phyloP scores from a whole-genome alignment of 2,113 vertebrate species.

The Peucedramus taeniatus region DNA sequence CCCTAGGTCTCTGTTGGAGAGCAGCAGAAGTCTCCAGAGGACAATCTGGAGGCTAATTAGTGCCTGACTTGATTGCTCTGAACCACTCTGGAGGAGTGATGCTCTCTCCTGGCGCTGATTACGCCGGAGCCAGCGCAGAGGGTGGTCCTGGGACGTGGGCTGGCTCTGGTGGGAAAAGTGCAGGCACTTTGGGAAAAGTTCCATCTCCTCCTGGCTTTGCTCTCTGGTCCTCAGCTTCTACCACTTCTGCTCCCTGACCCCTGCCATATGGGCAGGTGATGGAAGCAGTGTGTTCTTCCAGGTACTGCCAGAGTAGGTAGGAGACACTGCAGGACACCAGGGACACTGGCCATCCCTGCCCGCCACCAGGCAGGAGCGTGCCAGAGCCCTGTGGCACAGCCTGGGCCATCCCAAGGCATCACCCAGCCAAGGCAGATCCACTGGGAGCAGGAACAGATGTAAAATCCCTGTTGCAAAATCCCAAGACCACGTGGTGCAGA shows the following conservation, averaged over 20 bases:
- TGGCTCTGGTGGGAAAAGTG: neutral
- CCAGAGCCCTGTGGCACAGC: neutral
- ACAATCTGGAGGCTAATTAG: neutral
- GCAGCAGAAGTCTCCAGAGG: neutral
- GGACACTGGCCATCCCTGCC: neutral
- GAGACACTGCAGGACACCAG: neutral
- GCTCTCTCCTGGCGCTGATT: neutral
- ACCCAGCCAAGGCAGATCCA: accelerated
- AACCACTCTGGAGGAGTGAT: neutral
- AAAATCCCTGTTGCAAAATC: neutral
- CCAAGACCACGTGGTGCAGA: neutral
- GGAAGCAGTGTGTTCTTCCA: neutral
- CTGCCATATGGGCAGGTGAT: neutral
- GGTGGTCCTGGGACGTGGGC: neutral
- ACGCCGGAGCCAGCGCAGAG: accelerated
- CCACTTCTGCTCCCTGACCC: neutral
- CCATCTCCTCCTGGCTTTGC: neutral
- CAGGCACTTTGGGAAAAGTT: neutral
- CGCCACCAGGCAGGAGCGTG: neutral
- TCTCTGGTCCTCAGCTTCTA: neutral
- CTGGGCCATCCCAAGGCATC: neutral
- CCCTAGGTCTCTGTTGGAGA: accelerated
- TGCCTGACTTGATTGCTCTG: neutral
- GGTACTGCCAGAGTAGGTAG: neutral
- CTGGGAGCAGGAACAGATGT: neutral